Evolutionary conservation across 2,113 vertebrate genomes (phyloP), one percentile per base, ranked within the genome.

Genomic region (Rhegmatorhina hoffmannsi): DNA sequence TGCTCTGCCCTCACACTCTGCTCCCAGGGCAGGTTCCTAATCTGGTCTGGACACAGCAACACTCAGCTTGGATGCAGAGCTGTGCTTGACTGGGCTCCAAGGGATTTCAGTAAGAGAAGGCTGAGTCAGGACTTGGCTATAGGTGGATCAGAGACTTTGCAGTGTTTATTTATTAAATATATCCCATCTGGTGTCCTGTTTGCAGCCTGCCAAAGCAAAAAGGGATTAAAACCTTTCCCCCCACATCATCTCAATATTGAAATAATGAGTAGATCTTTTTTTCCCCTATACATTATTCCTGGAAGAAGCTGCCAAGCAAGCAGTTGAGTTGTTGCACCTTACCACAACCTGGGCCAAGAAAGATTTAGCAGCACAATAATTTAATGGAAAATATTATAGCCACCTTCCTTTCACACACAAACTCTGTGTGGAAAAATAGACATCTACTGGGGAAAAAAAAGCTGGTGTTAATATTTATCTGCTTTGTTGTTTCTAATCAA

Each of bases 81-180:
- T 63, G 73, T 19, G 43, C 84, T 92, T 96, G 85, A 78, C 87
- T 34, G 10, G 63, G 49, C 76, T 96, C 91, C 94, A 96, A 91
- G 60, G 46, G 74, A 64, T 91, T 97, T 94, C 92, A 72, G 85
- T 78, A 90, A 96, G 83, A 84, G 85, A 68, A 88, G 88, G 76
- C 83, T 93, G 93, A 95, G 56, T 93, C 84, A 96, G 90, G 73
- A 79, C 76, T 95, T 93, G 94, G 90, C 90, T 56, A 44, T 40
- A 81, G 90, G 56, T 93, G 83, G 28, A 68, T 55, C 52, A 46
- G 76, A 93, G 83, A 25, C 88, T 95, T 93, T 59, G 34, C 68
- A 90, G 60, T 88, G 85, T 90, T 95, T 93, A 77, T 95, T 96
- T 92, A 87, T 94, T 95, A 63, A 92, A 84, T 86, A 68, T 60